Conservation (phyloP, 2,888 invertebrate species). For the Torymus auratus region DNA sequence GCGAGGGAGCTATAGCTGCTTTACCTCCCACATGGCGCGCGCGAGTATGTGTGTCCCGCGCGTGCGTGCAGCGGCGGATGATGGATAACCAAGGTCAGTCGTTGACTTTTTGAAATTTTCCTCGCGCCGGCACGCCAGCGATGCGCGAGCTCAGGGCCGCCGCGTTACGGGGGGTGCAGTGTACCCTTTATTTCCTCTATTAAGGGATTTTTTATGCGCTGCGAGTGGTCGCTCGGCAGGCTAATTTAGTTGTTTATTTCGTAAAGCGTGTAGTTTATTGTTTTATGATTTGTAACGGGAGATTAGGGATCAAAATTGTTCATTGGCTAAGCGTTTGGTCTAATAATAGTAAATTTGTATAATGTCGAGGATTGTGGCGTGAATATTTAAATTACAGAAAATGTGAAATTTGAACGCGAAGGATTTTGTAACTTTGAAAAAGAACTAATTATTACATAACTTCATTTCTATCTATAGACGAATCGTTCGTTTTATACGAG, state of each 20-base stretch:
- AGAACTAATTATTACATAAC: too few relatives aligned
- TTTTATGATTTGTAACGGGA: too few relatives aligned
- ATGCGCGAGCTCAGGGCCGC: slow-evolving; percentile 5
- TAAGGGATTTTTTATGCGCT: background rate
- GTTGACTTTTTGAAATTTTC: slow-evolving; percentile 28
- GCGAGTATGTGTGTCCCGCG: background rate
- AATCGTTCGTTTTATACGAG: slow-evolving; percentile 19
- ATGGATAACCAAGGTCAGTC: slow-evolving; percentile 64
- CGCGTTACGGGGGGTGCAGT: background rate
- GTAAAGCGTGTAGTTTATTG: too few relatives aligned
- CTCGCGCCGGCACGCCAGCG: background rate
- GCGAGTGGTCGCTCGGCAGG: background rate
- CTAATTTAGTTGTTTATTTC: too few relatives aligned
- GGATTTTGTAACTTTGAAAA: too few relatives aligned
- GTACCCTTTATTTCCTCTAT: background rate
- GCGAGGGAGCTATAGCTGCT: slow-evolving; percentile 55
- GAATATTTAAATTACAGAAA: too few relatives aligned
- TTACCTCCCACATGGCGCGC: slow-evolving; percentile 64
- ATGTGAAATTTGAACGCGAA: too few relatives aligned
- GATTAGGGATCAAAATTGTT: too few relatives aligned
- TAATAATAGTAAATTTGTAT: too few relatives aligned
- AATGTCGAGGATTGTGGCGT: too few relatives aligned
- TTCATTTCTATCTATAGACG: background rate
- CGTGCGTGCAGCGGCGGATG: slow-evolving; percentile 53
- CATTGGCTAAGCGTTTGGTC: too few relatives aligned